Evolutionary conservation across 2,888 invertebrate genomes (phyloP), one percentile per base, ranked within the genome.

Genomic region (Nudaria mundana): DNA sequence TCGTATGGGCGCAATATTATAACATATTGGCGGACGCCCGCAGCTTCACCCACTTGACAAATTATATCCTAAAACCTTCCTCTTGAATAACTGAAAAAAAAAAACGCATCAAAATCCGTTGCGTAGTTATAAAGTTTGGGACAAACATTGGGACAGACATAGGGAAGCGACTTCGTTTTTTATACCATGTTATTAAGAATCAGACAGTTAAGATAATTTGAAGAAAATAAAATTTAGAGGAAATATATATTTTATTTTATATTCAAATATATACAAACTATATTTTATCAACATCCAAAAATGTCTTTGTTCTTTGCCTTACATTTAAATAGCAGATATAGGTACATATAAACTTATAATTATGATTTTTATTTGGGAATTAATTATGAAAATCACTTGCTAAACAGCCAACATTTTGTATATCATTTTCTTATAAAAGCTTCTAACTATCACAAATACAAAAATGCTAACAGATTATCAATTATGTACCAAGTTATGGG

Each of bases 261-360:
- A 43, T 37, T 42, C 37, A 10, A 24, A 51, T 37, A 10, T 16
- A 51, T 37, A 42, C 26, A 37, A 55, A 51, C 44, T 30, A 39
- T n/a, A n/a, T n/a, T n/a, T n/a, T n/a, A 42, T 48, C 24, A 39
- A 36, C 29, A 33, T 33, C 52, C 41, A 52, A 30, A 40, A 40
- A 42, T 29, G 44, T 53, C 12, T 48, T 48, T 56, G 44, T 61
- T 62, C 63, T 56, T 64, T 56, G 50, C 48, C 64, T 54, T 63
- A 63, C 12, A 56, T 41, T 49, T 64, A 63, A 44, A 38, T 16
- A 52, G 38, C 44, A 47, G 45, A 58, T 52, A 47, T 52, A 48
- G 38, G 60, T 6, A n/a, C n/a, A 12, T 32, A 24, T 30, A 37
- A 41, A 30, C 44, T 54, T 49, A 36, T 42, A 57, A n/a, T n/a